phyloP scores from a whole-genome alignment of 2,797 vertebrate genomes.

The Cossypha caffra region DNA sequence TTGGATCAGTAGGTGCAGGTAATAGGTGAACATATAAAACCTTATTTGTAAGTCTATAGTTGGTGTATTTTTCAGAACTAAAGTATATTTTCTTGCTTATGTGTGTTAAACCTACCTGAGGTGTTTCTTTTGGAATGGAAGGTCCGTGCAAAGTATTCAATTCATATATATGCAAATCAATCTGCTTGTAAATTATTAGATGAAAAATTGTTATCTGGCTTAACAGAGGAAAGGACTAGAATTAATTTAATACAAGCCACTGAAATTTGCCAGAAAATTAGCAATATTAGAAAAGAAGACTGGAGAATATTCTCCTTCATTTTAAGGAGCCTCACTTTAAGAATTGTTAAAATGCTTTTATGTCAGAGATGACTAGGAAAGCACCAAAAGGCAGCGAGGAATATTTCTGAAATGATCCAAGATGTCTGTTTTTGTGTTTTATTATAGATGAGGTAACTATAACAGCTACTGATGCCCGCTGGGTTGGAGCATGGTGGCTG shows the following conservation, averaged over 20 bases:
- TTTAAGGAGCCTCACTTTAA: neutral
- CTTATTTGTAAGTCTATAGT: neutral
- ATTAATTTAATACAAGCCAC: neutral
- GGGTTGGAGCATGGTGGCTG: constrained; percentile 92
- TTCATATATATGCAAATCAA: neutral
- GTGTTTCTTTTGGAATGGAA: neutral
- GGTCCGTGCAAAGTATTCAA: neutral
- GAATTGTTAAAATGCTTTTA: neutral
- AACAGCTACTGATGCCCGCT: constrained; percentile 81
- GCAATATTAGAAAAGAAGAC: neutral
- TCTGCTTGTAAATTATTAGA: neutral
- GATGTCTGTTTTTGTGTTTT: neutral
- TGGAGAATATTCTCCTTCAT: neutral
- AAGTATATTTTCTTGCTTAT: neutral
- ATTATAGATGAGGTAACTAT: constrained; percentile 80
- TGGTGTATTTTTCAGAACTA: neutral
- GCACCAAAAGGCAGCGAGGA: neutral
- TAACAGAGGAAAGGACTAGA: neutral
- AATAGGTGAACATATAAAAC: constrained; percentile 5
- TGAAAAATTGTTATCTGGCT: neutral
- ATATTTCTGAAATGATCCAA: neutral
- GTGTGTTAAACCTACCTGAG: neutral
- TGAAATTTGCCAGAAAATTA: neutral
- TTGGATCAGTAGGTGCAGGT: constrained; percentile 88
- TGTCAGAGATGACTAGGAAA: neutral